Conservation (phyloP, 64 coral and sea anemone species). For the Actinia tenebrosa region DNA sequence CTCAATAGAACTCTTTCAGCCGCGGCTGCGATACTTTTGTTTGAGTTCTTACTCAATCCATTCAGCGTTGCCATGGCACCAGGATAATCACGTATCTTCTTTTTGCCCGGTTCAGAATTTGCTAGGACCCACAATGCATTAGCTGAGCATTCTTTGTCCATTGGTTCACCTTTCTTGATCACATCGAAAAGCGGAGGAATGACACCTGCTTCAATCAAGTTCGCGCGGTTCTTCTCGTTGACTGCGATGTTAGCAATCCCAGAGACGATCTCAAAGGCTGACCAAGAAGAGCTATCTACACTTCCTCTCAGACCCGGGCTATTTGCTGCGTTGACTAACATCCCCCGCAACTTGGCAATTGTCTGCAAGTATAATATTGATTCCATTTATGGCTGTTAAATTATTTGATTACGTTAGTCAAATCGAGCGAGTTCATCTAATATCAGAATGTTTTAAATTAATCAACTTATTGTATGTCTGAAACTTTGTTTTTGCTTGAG, state of each 20-base stretch:
- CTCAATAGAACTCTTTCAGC: conserved; percentile 30
- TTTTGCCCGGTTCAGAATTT: conserved; percentile 20
- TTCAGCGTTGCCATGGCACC: conserved; percentile 1
- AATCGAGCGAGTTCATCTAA: too few relatives aligned
- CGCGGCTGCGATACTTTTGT: conserved; percentile 6
- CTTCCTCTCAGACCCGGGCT: conserved; percentile 20
- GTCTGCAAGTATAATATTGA: neutral
- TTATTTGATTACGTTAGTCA: too few relatives aligned
- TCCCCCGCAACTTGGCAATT: neutral
- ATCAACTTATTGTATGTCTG: too few relatives aligned
- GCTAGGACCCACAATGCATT: conserved; percentile 62
- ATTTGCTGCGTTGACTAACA: conserved; percentile 40
- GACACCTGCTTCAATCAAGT: conserved; percentile 36
- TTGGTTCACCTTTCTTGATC: conserved; percentile 31
- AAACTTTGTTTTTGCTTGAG: too few relatives aligned
- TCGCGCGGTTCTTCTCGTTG: conserved; percentile 25
- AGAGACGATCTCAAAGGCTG: conserved; percentile 23
- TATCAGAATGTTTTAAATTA: too few relatives aligned
- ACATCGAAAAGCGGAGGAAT: conserved; percentile 34
- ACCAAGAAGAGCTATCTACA: neutral
- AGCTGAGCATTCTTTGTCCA: conserved; percentile 61
- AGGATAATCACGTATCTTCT: conserved; percentile 22
- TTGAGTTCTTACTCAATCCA: neutral
- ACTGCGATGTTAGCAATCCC: conserved; percentile 20
- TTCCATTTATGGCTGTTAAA: too few relatives aligned